These are phyloP conservation scores for Eupleurogrammus muticus DNA, from an alignment of 2,797 vertebrate genomes.

Conservation along the genomic window DNA sequence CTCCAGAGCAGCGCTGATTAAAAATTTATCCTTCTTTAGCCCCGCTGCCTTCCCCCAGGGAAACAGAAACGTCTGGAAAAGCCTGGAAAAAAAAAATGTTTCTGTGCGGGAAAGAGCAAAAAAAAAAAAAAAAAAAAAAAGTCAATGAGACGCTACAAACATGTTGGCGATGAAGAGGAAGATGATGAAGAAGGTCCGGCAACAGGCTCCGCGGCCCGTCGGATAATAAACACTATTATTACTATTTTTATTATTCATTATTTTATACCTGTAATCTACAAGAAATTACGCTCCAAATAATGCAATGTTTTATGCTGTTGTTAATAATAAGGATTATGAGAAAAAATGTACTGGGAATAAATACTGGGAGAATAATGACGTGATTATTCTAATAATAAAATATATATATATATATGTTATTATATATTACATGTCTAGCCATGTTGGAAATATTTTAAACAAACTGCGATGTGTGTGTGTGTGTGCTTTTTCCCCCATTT, in stretches of 20 bases:
- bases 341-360: background rate
- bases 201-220: slow-evolving; percentile 5
- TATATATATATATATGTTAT: background rate
- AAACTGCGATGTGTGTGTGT: background rate
- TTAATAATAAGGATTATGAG: background rate
- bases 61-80: slow-evolving; percentile 63
- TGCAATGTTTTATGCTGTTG: background rate
- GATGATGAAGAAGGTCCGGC: slow-evolving; percentile 26
- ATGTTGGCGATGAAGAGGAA: slow-evolving; percentile 41
- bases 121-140: slow-evolving; percentile 54
- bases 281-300: background rate
- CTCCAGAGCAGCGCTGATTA: slow-evolving; percentile 74
- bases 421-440: background rate
- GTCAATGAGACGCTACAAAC: slow-evolving; percentile 60
- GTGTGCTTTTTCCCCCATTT: too few relatives aligned
- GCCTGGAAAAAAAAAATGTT: slow-evolving; percentile 60
- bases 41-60: slow-evolving; percentile 62
- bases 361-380: too few relatives aligned
- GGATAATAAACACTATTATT: background rate
- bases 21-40: slow-evolving; percentile 81
- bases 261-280: background rate
- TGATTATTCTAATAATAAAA: too few relatives aligned
- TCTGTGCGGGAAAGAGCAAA: slow-evolving; percentile 32
- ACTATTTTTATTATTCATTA: background rate
- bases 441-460: background rate